Percentiles rank a stretch among this genome's conserved stretches.
These are phyloP conservation scores for Oncopeltus fasciatus DNA, from an alignment of 1,140 invertebrate species.

Conservation along the genomic window DNA sequence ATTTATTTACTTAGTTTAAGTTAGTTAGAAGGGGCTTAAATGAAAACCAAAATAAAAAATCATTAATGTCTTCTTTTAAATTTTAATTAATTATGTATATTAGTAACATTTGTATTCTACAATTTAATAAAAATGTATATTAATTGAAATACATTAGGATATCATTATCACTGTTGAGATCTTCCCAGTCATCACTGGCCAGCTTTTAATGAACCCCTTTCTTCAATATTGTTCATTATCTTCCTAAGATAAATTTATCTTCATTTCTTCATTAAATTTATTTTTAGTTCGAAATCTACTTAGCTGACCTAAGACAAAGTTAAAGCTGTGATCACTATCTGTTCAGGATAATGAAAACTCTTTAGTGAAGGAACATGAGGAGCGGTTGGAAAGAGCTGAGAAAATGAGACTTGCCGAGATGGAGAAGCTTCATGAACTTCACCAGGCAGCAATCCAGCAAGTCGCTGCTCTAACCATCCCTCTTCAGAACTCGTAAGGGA, in stretches of 20 bases:
- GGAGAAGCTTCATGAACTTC: conserved; percentile 14
- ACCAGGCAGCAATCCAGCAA: conserved; percentile 10
- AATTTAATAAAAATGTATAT: too few relatives aligned
- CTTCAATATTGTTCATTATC: background rate
- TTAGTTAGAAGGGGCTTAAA: too few relatives aligned
- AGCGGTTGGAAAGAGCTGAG: conserved; percentile 9
- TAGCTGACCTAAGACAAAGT: background rate
- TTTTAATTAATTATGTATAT: too few relatives aligned
- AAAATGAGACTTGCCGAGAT: conserved; percentile 12
- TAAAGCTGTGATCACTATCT: too few relatives aligned
- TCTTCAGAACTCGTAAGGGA: background rate
- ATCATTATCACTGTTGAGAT: too few relatives aligned
- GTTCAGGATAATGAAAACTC: conserved; percentile 15
- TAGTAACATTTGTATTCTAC: too few relatives aligned
- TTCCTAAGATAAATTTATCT: background rate
- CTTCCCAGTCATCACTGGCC: too few relatives aligned
- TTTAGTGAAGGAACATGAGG: conserved; percentile 1
- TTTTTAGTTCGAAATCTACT: background rate
- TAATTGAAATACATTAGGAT: too few relatives aligned
- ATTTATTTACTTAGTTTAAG: too few relatives aligned
- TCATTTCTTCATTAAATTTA: background rate
- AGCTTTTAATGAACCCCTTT: background rate
- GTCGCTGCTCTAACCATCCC: background rate
- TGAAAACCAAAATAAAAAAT: too few relatives aligned
- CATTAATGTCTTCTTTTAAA: too few relatives aligned